Evolutionary conservation across 2,888 invertebrate genomes (phyloP).

Genomic region (Pammene aurita): DNA sequence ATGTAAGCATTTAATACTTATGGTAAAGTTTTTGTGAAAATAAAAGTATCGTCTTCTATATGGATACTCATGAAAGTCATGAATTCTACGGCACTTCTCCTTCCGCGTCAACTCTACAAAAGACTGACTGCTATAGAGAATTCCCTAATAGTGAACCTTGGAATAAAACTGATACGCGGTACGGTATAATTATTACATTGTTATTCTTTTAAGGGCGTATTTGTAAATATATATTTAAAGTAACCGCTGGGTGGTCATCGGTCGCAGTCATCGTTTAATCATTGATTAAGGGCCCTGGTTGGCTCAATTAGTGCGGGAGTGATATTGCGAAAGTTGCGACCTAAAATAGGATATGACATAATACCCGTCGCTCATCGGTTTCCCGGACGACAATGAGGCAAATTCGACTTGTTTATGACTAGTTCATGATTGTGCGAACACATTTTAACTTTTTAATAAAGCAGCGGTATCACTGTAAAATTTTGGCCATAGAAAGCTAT

Average conservation of each 20-base stretch:
- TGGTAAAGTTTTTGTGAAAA: too few relatives aligned
- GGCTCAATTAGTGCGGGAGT: constrained; percentile 66
- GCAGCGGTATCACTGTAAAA: neutral
- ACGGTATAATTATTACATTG: too few relatives aligned
- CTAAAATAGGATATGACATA: constrained; percentile 80
- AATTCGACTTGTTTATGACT: constrained; percentile 2
- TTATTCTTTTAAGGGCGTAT: neutral
- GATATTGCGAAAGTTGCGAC: constrained; percentile 70
- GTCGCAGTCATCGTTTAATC: constrained; percentile 59
- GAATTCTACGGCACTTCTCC: too few relatives aligned
- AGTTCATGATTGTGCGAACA: neutral
- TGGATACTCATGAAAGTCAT: too few relatives aligned
- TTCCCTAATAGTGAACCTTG: too few relatives aligned
- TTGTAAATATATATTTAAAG: constrained; percentile 59
- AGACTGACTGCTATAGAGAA: too few relatives aligned
- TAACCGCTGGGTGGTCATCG: constrained; percentile 35
- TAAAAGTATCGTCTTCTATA: too few relatives aligned
- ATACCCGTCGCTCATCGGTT: constrained; percentile 58
- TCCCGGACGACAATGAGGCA: constrained; percentile 49
- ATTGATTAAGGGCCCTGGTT: constrained; percentile 71
- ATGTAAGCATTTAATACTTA: too few relatives aligned
- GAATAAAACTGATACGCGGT: too few relatives aligned
- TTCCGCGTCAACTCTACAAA: too few relatives aligned
- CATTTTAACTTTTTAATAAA: neutral
- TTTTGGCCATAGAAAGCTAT: neutral